These are phyloP conservation scores for Eleginops maclovinus DNA, from an alignment of 2,113 vertebrate species.

Conservation along the genomic window DNA sequence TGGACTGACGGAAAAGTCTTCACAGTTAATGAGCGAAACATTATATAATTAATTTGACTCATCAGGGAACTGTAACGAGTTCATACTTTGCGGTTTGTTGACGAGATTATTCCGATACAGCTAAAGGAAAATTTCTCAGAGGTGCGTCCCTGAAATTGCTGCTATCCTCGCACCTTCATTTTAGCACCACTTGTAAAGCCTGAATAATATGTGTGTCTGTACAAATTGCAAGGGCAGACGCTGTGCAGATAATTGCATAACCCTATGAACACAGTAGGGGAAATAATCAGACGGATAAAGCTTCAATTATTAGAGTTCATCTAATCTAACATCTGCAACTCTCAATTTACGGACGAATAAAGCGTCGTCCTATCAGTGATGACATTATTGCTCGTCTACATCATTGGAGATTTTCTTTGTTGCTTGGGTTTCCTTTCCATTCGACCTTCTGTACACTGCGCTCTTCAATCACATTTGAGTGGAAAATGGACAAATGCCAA, in stretches of 20 bases:
- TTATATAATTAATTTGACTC: conserved; percentile 32
- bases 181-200: neutral
- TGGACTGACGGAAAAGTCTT: conserved; percentile 26
- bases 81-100: conserved; percentile 26
- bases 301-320: conserved; percentile 31
- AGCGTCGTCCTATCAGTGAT: neutral
- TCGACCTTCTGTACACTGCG: neutral
- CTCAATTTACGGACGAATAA: conserved; percentile 12
- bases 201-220: conserved; percentile 19
- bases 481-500: conserved; percentile 41
- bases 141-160: conserved; percentile 16
- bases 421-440: conserved; percentile 14
- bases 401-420: conserved; percentile 16
- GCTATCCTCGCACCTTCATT: conserved; percentile 21
- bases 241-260: conserved; percentile 36
- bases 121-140: conserved; percentile 7
- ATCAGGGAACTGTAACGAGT: neutral
- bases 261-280: neutral
- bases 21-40: conserved; percentile 25
- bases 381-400: conserved; percentile 6
- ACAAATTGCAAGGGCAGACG: conserved; percentile 6
- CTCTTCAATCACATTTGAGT: conserved; percentile 36
- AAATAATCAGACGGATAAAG: conserved; percentile 36
- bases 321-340: conserved; percentile 33
- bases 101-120: conserved; percentile 29